Evolutionary conservation across 2,888 invertebrate species (phyloP), one percentile per base, ranked within the genome.

Genomic region (Omphaloscelis lunosa): DNA sequence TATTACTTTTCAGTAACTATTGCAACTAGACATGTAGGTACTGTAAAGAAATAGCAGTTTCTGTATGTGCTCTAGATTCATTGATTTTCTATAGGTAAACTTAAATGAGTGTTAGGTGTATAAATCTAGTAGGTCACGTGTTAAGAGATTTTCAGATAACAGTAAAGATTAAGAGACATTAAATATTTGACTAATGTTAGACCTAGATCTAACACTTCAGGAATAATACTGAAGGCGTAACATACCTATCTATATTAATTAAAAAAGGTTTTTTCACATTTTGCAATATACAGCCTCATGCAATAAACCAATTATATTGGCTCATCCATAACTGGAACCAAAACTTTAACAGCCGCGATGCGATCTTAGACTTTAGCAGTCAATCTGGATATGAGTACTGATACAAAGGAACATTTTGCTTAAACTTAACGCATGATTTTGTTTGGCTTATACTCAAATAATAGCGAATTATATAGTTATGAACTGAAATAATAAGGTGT

Each of bases 401-500:
- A 70, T 67, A n/a, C 69, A 34, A 74, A 8, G 5, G 9, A 41
- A 73, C 5, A 12, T 48, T n/a, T 27, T 9, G 9, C n/a, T 63
- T 39, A 39, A 23, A 62, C 15, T 27, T 27, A 27, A n/a, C 15
- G 27, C 39, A 51, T 51, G 51, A 1, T 69, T 45, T 39, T 51
- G 39, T 72, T 51, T 23, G 39, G 17, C 20, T 45, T 45, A 12
- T 48, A 27, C 27, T 66, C 4, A 27, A 29, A 66, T 27, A 27
- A 48, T 8, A 0, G 27, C 11, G 4, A 62, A 34, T 29, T 29
- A 29, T 70, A 62, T 23, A 29, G 5, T 41, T 29, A 53, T 29
- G 7, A 79, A 79, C 51, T 27, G 20, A 61, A 72, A 48, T 27
- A 20, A 27, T 20, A 29, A 20, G n/a, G 9, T 80, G 15, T 77